These are phyloP conservation scores for Ophiothrix spiculata DNA, from an alignment of 35 echinoderm and acorn worm genomes.

Conservation along the genomic window DNA sequence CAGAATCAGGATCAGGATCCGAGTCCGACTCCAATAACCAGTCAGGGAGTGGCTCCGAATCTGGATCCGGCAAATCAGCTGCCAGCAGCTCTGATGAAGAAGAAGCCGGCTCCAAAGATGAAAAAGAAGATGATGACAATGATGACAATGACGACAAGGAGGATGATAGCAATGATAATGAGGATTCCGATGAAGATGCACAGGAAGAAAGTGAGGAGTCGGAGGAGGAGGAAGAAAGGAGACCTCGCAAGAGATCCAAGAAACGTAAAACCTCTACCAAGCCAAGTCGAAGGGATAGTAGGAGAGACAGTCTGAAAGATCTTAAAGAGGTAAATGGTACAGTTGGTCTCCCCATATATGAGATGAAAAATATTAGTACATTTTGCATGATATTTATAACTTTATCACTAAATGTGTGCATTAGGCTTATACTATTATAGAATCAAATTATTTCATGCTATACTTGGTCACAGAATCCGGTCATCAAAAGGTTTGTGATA, in stretches of 20 bases:
- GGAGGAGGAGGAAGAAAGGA: conserved; percentile 17
- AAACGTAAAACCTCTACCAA: not conserved
- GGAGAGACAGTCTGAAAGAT: conserved; percentile 60
- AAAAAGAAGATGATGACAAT: conserved; percentile 41
- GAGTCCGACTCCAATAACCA: conserved; percentile 43
- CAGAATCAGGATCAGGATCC: conserved; percentile 47
- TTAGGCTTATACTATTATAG: too few relatives aligned
- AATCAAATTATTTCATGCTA: too few relatives aligned
- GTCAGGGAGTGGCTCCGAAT: conserved; percentile 28
- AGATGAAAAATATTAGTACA: too few relatives aligned
- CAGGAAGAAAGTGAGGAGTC: conserved; percentile 31
- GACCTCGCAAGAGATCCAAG: not conserved
- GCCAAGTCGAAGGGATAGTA: conserved; percentile 1
- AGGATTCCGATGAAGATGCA: conserved; percentile 34
- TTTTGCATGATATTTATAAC: too few relatives aligned
- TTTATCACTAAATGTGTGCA: too few relatives aligned
- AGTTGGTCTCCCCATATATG: too few relatives aligned
- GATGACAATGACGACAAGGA: conserved; percentile 51
- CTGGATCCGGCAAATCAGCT: not conserved
- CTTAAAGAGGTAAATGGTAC: conserved; percentile 37
- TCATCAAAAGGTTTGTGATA: too few relatives aligned
- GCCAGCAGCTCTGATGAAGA: conserved; percentile 39
- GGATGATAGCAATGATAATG: conserved; percentile 21
- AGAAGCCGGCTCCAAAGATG: conserved; percentile 25
- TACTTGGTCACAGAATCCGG: too few relatives aligned